Percentiles rank a stretch among this genome's conserved stretches.
phyloP scores from a whole-genome alignment of 1,140 invertebrate genomes.

The Drosophila aff. region DNA sequence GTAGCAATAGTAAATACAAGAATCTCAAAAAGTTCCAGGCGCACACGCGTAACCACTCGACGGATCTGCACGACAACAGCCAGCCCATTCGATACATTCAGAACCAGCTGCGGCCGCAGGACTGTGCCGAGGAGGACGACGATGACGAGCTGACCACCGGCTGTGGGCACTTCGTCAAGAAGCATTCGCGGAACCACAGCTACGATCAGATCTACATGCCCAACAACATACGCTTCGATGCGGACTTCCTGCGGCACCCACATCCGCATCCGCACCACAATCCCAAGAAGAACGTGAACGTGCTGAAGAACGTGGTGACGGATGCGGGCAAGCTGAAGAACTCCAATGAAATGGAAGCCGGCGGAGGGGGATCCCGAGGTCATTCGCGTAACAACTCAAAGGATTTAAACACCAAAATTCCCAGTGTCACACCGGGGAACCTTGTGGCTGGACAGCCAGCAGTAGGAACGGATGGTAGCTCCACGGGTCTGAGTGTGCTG shows the following conservation, averaged over 20 bases:
- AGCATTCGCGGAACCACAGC: slow-evolving; percentile 84
- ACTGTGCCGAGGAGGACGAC: slow-evolving; percentile 75
- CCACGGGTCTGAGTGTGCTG: slow-evolving; percentile 85
- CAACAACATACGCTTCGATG: slow-evolving; percentile 84
- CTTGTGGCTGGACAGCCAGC: slow-evolving; percentile 5
- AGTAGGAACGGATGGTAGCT: slow-evolving; percentile 7
- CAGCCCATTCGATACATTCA: slow-evolving; percentile 82
- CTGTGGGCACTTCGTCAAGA: slow-evolving; percentile 82
- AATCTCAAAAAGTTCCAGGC: slow-evolving; percentile 81
- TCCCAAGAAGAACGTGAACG: slow-evolving; percentile 80
- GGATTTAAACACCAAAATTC: slow-evolving; percentile 85
- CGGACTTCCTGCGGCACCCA: slow-evolving; percentile 76
- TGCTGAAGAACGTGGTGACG: slow-evolving; percentile 74
- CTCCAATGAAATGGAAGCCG: slow-evolving; percentile 74
- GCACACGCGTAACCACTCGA: slow-evolving; percentile 85
- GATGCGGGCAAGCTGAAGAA: slow-evolving; percentile 72
- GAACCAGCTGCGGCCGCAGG: slow-evolving; percentile 76
- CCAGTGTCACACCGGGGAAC: slow-evolving; percentile 22
- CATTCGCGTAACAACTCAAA: slow-evolving; percentile 87
- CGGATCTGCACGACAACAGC: slow-evolving; percentile 75
- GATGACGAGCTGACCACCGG: slow-evolving; percentile 79
- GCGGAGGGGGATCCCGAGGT: slow-evolving; percentile 41
- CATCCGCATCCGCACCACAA: slow-evolving; percentile 69
- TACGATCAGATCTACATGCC: slow-evolving; percentile 85
- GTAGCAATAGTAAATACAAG: slow-evolving; percentile 64